Evolutionary conservation across 1,140 invertebrate species (phyloP).

Genomic region (Drosophila obscura): DNA sequence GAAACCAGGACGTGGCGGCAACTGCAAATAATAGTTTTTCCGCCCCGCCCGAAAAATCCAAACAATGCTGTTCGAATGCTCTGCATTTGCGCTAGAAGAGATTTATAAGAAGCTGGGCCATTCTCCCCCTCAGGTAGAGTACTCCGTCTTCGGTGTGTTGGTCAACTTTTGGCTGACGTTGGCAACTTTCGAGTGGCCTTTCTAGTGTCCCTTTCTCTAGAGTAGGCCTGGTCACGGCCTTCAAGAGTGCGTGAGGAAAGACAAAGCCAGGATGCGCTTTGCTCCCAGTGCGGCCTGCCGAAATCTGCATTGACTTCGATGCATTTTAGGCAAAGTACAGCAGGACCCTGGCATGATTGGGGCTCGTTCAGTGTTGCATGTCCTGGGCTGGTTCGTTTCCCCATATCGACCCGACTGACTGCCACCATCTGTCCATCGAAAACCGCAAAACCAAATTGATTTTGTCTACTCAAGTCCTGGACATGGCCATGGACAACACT

Average conservation of each 20-base stretch:
- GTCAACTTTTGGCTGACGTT: conserved; percentile 44
- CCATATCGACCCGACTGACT: conserved; percentile 26
- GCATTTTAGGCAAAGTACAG: conserved; percentile 73
- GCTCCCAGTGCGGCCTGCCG: not conserved
- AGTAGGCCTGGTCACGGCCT: no score
- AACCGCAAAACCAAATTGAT: conserved; percentile 81
- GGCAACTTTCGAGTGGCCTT: conserved; percentile 57
- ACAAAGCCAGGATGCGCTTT: not conserved
- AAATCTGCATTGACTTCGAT: conserved; percentile 68
- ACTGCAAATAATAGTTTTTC: conserved; percentile 77
- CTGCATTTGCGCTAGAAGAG: not conserved
- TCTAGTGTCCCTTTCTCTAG: conserved; percentile 6
- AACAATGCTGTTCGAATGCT: conserved; percentile 19
- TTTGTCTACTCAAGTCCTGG: conserved; percentile 73
- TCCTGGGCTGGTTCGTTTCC: conserved; percentile 33
- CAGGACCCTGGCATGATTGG: conserved; percentile 29
- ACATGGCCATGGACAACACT: conserved; percentile 31
- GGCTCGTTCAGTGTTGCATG: conserved; percentile 39
- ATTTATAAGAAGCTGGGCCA: no score
- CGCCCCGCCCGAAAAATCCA: conserved; percentile 19
- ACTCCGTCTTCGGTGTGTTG: conserved; percentile 12
- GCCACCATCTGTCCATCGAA: conserved; percentile 41
- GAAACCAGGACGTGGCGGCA: conserved; percentile 40
- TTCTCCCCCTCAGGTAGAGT: not conserved
- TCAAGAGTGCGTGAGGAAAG: no score